Evolutionary conservation across 2,113 vertebrate species (phyloP).

Genomic region (Mirza zaza): DNA sequence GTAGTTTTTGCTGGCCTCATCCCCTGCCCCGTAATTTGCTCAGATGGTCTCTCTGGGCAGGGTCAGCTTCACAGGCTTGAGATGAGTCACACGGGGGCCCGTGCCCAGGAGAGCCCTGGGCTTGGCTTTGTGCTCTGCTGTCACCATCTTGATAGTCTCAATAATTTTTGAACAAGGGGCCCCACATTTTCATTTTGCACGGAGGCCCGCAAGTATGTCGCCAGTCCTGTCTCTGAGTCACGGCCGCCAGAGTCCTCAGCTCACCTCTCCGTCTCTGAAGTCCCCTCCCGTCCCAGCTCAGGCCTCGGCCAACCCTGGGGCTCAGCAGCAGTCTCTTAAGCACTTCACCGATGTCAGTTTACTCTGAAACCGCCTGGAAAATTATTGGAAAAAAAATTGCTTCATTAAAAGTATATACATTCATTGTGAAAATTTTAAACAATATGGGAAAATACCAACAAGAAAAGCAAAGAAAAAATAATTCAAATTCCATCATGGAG

Average conservation of each 20-base stretch:
- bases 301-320: not conserved
- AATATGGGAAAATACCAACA: conserved; percentile 24
- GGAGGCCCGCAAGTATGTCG: not conserved
- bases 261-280: not conserved
- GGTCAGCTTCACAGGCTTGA: not conserved
- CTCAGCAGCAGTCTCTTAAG: not conserved
- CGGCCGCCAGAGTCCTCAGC: rapidly evolving
- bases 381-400: not conserved
- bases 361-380: not conserved
- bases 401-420: not conserved
- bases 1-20: not conserved
- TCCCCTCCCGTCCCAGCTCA: not conserved
- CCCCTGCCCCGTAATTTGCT: not conserved
- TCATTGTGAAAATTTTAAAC: not conserved
- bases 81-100: not conserved
- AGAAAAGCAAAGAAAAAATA: not conserved
- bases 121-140: not conserved
- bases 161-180: not conserved
- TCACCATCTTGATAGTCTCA: not conserved
- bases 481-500: not conserved
- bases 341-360: not conserved
- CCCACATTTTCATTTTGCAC: not conserved
- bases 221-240: not conserved
- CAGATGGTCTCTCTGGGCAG: not conserved
- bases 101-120: rapidly evolving